Evolutionary conservation across 2,888 invertebrate genomes (phyloP), one percentile per base, ranked within the genome.

Genomic region (Fragum sueziense): DNA sequence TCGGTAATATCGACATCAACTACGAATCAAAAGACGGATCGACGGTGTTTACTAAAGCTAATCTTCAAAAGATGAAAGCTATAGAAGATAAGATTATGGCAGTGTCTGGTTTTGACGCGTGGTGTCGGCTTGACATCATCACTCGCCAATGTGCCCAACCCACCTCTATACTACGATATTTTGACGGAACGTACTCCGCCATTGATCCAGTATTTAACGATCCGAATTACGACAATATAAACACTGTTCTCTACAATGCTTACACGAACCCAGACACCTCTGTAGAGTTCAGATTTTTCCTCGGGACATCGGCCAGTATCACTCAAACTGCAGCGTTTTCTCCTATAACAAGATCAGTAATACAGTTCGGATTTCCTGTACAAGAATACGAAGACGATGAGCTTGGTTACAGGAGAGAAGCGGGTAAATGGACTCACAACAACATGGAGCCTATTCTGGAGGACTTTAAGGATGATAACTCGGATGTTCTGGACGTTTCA

Each of bases 151-250:
- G 61, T 61, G 61, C 61, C n/a, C 61, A 31, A 20, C 61, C 61
- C 0, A 79, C 74, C 20, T 90, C 90, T 1, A 76, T 89, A 9
- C 61, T 89, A 9, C 80, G 88, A 3, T 87, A 85, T 51, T 90
- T 90, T 75, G 90, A 90, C 59, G 89, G 90, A 2, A 87, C 88
- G 0, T 85, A 81, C 34, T 65, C 81, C 2, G n/a, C 41, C 51
- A 41, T 87, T 14, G 79, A 85, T 69, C 82, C 88, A 6, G 79
- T 82, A 0, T 90, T 89, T 61, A 78, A 86, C 59, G 88, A 90
- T 74, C 79, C 88, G 7, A 72, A 83, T 6, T 90, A 84, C 62
- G 79, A 76, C 27, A 88, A 88, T 54, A 88, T 89, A 41, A 25
- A 83, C 0, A 57, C 41, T 4, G 88, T 90, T 2, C 33, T 90